Evolutionary conservation across 2,797 vertebrate species (phyloP), one percentile per base, ranked within the genome.

Genomic region (Fratercula arctica): DNA sequence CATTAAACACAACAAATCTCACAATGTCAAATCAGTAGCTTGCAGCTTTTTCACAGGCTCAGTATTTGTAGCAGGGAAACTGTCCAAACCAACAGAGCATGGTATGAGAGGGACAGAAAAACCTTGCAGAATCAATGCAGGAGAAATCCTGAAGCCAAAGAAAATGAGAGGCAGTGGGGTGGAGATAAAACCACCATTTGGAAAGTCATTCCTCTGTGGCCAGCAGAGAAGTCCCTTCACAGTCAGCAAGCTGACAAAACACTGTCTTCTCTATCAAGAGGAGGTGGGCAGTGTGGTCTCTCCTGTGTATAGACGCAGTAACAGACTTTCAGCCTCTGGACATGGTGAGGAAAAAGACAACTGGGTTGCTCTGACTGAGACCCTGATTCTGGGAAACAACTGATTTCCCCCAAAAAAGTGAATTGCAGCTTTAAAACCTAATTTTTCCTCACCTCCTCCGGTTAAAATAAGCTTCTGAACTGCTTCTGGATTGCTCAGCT

Each of bases 1-100:
- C 93, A 85, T 80, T 85, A 72, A 96, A 86, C 46, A 90, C 84
- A 87, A 87, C 66, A 56, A 51, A 86, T 91, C 75, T 48, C 81
- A 75, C 64, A 41, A 46, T 66, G 73, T 54, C 92, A 91, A 51
- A 94, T 81, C 72, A 57, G 91, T 39, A 59, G 10, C 61, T 74
- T 59, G 69, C 72, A 93, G 88, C 21, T 73, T 87, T 86, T 85
- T 86, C 5, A 0, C 80, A 77, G 85, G 61, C 53, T 90, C 53
- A 3, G 81, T 68, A 13, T 78, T 59, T 88, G 81, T n/a, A 54
- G 59, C 6, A 37, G 13, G 69, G 28, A 92, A 81, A 82, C 23
- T 19, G 56, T 53, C 89, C 94, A 89, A 89, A 43, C 50, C 81
- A 83, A n/a, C 68, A 72, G 81, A 96, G 85, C 69, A 28, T 39